These are phyloP conservation scores for Butastur rufipennis DNA, from an alignment of 2,113 vertebrate species.

Conservation along the genomic window DNA sequence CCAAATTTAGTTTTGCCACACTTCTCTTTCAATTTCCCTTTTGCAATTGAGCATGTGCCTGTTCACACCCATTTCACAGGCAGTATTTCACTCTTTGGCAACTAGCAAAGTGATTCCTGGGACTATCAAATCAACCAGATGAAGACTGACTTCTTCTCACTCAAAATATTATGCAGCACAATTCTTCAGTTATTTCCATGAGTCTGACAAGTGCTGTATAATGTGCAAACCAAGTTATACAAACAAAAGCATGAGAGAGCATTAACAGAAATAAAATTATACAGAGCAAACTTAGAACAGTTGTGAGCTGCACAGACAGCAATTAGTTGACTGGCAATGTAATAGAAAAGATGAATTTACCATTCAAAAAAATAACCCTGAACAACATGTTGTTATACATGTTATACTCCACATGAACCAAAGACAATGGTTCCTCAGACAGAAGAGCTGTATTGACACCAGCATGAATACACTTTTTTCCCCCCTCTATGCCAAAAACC, in stretches of 20 bases:
- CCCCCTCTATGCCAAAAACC: background rate
- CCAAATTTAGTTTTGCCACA: background rate
- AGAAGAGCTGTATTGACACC: background rate
- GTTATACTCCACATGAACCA: background rate
- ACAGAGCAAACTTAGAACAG: background rate
- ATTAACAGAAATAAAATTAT: background rate
- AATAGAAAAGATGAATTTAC: background rate
- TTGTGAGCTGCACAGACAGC: background rate
- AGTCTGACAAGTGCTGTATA: background rate
- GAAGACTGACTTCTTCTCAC: background rate
- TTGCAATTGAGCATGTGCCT: fast-evolving
- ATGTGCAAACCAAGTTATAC: background rate
- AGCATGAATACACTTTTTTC: background rate
- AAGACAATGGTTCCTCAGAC: background rate
- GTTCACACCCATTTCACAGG: background rate
- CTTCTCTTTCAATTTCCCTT: background rate
- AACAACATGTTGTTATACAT: background rate
- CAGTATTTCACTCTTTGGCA: background rate
- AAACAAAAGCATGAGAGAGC: constrained; percentile 1
- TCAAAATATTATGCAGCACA: background rate
- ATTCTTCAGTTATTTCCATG: background rate
- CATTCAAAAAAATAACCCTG: background rate
- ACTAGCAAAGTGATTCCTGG: background rate
- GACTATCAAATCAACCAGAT: background rate
- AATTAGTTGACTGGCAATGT: background rate